phyloP scores from a whole-genome alignment of 2,888 invertebrate genomes.

The Sinodicranocentrus sp. region DNA sequence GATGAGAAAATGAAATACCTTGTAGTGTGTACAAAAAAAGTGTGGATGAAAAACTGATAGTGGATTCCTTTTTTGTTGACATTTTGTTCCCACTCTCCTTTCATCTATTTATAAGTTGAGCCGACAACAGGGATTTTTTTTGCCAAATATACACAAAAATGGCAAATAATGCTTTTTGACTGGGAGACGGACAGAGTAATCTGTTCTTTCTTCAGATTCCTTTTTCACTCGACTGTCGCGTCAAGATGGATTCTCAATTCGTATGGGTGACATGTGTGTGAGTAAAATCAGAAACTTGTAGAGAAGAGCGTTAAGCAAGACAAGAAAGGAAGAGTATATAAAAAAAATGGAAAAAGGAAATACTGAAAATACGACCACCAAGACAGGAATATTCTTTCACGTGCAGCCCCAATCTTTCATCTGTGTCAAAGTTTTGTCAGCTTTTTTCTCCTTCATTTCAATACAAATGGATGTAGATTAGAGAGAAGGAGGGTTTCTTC shows the following conservation, averaged over 20 bases:
- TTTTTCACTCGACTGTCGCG: neutral
- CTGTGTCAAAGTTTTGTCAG: slow-evolving; percentile 20
- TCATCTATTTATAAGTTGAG: too few relatives aligned
- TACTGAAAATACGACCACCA: too few relatives aligned
- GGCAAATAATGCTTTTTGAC: slow-evolving; percentile 5
- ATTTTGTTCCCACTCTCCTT: neutral
- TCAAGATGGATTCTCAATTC: slow-evolving; percentile 12
- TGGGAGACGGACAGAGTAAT: neutral
- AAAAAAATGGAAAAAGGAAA: neutral
- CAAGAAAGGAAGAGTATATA: too few relatives aligned
- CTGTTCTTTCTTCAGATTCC: neutral
- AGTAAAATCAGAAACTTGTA: too few relatives aligned
- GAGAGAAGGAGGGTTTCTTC: neutral
- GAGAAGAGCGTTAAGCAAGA: too few relatives aligned
- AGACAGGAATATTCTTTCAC: neutral
- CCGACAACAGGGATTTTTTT: neutral
- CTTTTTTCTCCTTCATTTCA: slow-evolving; percentile 28
- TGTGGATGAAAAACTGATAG: too few relatives aligned
- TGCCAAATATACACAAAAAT: slow-evolving; percentile 12
- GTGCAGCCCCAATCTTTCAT: slow-evolving; percentile 18
- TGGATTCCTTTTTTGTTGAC: neutral
- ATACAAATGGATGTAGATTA: slow-evolving; percentile 26
- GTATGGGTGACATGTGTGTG: neutral
- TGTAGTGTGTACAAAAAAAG: too few relatives aligned
- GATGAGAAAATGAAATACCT: slow-evolving; percentile 1